Evolutionary conservation across 2,113 vertebrate species (phyloP).

Genomic region (Trematocara stigmaticum): DNA sequence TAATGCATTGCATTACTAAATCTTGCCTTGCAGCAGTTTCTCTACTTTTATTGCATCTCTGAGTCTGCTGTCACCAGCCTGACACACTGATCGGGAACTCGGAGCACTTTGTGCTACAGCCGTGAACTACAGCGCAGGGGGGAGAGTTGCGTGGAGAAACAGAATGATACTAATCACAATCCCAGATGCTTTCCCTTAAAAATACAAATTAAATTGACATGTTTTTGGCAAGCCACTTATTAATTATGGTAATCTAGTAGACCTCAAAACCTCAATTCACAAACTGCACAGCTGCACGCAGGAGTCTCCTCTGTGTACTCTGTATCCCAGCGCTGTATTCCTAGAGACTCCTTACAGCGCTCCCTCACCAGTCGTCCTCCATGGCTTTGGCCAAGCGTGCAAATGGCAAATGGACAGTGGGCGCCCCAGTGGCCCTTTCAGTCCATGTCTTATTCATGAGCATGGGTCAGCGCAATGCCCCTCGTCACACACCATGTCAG

Average conservation of each 20-base stretch:
- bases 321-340: constrained; percentile 15
- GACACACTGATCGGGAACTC: background rate
- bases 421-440: constrained; percentile 31
- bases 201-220: constrained; percentile 32
- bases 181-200: constrained; percentile 30
- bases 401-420: constrained; percentile 71
- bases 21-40: constrained; percentile 33
- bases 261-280: constrained; percentile 37
- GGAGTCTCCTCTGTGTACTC: constrained; percentile 27
- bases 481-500: constrained; percentile 62
- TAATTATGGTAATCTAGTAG: constrained; percentile 41
- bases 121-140: background rate
- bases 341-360: constrained; percentile 26
- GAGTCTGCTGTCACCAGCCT: background rate
- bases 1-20: constrained; percentile 17
- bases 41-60: background rate
- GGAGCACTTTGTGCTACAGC: background rate
- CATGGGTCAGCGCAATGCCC: constrained; percentile 33
- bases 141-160: background rate
- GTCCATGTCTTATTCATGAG: constrained; percentile 76
- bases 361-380: constrained; percentile 54
- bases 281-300: constrained; percentile 31
- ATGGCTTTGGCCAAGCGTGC: constrained; percentile 66
- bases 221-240: constrained; percentile 7
- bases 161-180: background rate